Percentiles rank a stretch among this genome's conserved stretches.
Evolutionary conservation across 2,888 invertebrate genomes (phyloP).

Genomic region (Amphimallon solstitiale): DNA sequence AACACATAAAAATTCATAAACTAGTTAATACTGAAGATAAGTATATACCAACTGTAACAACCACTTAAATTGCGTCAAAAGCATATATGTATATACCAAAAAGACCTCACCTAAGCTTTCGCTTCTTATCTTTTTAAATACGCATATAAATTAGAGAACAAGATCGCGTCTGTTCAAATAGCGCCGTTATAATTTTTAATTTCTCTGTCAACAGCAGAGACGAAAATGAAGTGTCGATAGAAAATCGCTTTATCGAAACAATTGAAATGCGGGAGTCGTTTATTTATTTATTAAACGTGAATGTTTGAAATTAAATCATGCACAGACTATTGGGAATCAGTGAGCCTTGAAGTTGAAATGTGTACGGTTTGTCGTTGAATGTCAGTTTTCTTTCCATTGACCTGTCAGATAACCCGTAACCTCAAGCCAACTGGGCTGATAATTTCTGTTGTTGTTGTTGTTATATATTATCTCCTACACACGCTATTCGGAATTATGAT

Average conservation of each 20-base stretch:
- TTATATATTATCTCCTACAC: constrained; percentile 12
- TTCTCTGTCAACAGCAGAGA: background rate
- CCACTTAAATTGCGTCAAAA: too few species aligned
- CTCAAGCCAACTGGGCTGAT: constrained; percentile 16
- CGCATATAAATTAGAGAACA: too few species aligned
- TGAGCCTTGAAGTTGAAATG: constrained; percentile 48
- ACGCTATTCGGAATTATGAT: background rate
- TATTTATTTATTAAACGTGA: constrained; percentile 36
- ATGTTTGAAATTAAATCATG: constrained; percentile 43
- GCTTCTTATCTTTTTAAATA: too few species aligned
- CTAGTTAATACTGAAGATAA: too few species aligned
- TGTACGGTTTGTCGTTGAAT: constrained; percentile 34
- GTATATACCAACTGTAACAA: too few species aligned
- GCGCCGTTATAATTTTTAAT: too few species aligned
- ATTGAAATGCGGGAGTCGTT: background rate
- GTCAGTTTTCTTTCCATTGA: constrained; percentile 33
- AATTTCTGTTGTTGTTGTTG: constrained; percentile 28
- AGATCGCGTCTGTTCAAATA: too few species aligned
- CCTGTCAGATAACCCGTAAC: constrained; percentile 31
- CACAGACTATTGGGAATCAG: constrained; percentile 49
- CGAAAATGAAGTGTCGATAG: background rate
- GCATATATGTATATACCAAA: too few species aligned
- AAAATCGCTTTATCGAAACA: background rate
- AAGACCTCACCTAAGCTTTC: too few species aligned
- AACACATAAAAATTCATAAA: too few species aligned